Conservation (phyloP, 2,888 invertebrate genomes). For the Ophioninae sp. region DNA sequence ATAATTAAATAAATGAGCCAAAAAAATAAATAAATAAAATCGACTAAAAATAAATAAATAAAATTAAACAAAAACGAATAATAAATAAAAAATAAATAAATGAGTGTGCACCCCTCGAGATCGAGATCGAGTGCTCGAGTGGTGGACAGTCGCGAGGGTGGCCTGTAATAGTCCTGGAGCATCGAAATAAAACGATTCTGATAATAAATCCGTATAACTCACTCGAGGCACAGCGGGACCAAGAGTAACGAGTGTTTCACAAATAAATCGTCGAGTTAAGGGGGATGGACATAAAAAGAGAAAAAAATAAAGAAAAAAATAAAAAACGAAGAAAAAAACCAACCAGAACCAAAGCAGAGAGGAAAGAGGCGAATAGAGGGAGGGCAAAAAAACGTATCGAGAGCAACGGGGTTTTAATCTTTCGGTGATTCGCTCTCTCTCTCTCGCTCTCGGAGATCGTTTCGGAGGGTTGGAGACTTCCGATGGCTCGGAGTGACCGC, state of each 20-base stretch:
- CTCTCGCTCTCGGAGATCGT: conserved; percentile 24
- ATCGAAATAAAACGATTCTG: conserved; percentile 51
- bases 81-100: no score
- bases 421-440: conserved; percentile 16
- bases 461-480: conserved; percentile 39
- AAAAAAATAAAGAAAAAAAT: no score
- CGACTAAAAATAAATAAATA: no score
- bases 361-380: conserved; percentile 4
- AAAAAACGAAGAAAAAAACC: no score
- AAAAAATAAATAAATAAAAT: no score
- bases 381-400: conserved; percentile 36
- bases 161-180: conserved; percentile 23
- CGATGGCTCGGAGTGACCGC: conserved; percentile 56
- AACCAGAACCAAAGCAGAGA: not conserved
- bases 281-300: not conserved
- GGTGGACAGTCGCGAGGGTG: conserved; percentile 21
- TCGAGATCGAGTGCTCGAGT: not conserved
- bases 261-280: conserved; percentile 57
- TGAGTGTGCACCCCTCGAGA: not conserved
- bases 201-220: conserved; percentile 58
- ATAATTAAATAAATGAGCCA: no score
- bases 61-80: no score
- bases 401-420: conserved; percentile 59
- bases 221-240: conserved; percentile 44
- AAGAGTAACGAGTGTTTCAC: conserved; percentile 55